Evolutionary conservation across 2,797 vertebrate species (phyloP).

Genomic region (Falco rusticolus): DNA sequence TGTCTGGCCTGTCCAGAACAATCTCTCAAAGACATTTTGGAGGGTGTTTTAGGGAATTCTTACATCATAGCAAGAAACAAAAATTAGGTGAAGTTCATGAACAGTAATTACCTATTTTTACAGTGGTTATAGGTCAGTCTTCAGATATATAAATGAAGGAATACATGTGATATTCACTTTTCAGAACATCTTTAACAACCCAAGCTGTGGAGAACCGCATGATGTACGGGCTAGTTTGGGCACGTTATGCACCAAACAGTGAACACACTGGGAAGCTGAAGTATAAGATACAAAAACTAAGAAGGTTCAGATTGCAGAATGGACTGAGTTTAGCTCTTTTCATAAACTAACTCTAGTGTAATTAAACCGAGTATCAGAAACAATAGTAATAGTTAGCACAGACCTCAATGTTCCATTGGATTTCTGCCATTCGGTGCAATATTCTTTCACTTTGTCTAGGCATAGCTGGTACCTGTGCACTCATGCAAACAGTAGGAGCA

Average conservation of each 20-base stretch:
- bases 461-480: slow-evolving; percentile 83
- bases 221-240: background rate
- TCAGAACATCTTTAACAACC: background rate
- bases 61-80: background rate
- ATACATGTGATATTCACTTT: background rate
- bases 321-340: background rate
- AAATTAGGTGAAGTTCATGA: background rate
- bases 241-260: background rate
- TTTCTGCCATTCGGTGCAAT: slow-evolving; percentile 85
- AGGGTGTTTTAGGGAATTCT: background rate
- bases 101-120: background rate
- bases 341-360: background rate
- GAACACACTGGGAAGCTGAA: background rate
- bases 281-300: background rate
- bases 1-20: background rate
- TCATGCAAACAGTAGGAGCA: slow-evolving; percentile 84
- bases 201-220: background rate
- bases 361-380: background rate
- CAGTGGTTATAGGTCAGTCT: background rate
- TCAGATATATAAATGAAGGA: background rate
- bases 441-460: slow-evolving; percentile 79
- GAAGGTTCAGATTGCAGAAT: background rate
- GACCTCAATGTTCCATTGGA: slow-evolving; percentile 87
- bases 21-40: background rate
- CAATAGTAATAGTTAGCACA: background rate